Evolutionary conservation across 2,888 invertebrate species (phyloP).

Genomic region (Ectemnius continuus): DNA sequence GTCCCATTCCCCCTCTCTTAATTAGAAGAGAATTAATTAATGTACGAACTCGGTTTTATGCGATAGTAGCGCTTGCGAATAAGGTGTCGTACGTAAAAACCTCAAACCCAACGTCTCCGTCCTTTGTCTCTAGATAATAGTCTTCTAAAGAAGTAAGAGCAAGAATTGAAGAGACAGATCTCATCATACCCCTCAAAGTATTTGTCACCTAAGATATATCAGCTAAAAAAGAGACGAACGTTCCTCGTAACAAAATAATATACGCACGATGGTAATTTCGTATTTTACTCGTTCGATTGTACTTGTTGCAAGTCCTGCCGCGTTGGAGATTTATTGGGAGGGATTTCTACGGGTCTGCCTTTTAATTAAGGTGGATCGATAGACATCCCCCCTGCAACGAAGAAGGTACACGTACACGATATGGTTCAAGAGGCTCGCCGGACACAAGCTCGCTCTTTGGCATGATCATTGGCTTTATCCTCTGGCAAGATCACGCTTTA

Average conservation of each 20-base stretch:
- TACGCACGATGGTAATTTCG: conserved; percentile 54
- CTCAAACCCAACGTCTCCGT: no score
- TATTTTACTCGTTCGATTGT: conserved; percentile 58
- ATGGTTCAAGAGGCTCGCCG: conserved; percentile 62
- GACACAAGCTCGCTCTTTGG: conserved; percentile 50
- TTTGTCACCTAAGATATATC: conserved; percentile 42
- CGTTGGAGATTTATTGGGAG: background rate
- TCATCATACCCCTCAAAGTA: conserved; percentile 13
- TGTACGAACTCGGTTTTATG: no score
- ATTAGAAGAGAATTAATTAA: no score
- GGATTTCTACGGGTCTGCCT: background rate
- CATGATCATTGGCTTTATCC: conserved; percentile 55
- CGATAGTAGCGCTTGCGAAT: no score
- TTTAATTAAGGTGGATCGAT: background rate
- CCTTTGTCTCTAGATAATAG: no score
- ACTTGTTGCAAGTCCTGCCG: conserved; percentile 55
- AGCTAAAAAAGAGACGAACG: conserved; percentile 57
- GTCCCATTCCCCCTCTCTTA: background rate
- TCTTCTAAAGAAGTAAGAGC: no score
- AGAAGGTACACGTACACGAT: conserved; percentile 64
- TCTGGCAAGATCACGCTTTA: conserved; percentile 56
- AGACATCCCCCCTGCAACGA: conserved; percentile 34
- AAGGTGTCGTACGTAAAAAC: no score
- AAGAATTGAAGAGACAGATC: no score
- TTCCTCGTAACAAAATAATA: conserved; percentile 65